phyloP scores from a whole-genome alignment of 2,797 vertebrate species.

The Neopelma chrysocephalum region DNA sequence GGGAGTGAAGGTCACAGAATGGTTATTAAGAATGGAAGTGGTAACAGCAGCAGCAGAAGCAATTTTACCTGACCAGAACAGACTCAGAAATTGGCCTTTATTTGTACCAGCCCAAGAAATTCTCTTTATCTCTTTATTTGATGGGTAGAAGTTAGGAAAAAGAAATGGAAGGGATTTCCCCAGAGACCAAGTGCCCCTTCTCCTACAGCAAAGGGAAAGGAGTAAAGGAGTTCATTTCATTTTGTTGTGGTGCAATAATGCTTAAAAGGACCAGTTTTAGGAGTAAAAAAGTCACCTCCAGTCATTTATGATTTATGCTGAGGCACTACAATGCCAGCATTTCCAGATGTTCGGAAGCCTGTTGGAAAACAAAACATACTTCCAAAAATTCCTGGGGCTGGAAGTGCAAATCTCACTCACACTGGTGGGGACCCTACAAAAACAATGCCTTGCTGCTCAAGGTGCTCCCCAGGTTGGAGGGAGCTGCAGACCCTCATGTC shows the following conservation, averaged over 20 bases:
- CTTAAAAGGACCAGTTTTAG: constrained; percentile 9
- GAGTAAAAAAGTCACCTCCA: background rate
- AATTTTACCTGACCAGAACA: constrained; percentile 40
- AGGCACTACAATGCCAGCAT: background rate
- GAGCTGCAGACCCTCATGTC: background rate
- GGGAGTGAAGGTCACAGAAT: constrained; percentile 41
- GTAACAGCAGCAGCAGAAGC: constrained; percentile 29
- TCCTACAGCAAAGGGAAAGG: background rate
- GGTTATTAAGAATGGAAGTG: constrained; percentile 35
- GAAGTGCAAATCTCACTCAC: constrained; percentile 34
- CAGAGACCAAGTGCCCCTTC: background rate
- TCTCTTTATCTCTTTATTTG: constrained; percentile 25
- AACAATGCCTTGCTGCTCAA: background rate
- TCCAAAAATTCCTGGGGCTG: constrained; percentile 14
- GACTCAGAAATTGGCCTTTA: constrained; percentile 1
- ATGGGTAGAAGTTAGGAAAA: constrained; percentile 1
- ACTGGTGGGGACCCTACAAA: background rate
- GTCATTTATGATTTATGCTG: constrained; percentile 37
- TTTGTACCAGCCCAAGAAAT: constrained; percentile 26
- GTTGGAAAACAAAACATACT: constrained; percentile 39
- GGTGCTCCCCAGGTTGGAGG: background rate
- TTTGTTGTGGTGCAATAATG: background rate
- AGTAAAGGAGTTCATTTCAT: background rate
- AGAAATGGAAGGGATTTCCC: constrained; percentile 25
- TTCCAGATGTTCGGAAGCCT: constrained; percentile 57